These are phyloP conservation scores for Astyanax mexicanus DNA, from an alignment of 2,797 vertebrate genomes.

Conservation along the genomic window DNA sequence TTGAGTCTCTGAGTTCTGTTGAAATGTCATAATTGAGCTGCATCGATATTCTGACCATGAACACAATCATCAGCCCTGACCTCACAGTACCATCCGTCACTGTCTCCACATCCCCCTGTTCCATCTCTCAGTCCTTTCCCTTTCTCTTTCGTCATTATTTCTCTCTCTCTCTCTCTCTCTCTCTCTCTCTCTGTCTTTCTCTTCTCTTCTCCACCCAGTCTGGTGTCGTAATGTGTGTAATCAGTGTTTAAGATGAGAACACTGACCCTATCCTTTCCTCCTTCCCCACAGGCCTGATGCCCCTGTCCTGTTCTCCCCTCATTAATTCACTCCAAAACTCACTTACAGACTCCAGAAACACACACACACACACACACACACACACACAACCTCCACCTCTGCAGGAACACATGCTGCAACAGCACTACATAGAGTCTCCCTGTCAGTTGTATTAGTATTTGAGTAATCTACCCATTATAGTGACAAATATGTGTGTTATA, in stretches of 20 bases:
- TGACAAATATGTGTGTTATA: background rate
- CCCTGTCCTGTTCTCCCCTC: background rate
- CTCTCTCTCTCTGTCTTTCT: background rate
- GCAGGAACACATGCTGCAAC: too few species aligned
- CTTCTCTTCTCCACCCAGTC: background rate
- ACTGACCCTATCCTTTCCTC: background rate
- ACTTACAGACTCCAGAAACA: background rate
- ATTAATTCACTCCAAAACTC: background rate
- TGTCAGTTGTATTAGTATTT: too few species aligned
- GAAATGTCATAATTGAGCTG: slow-evolving; percentile 50
- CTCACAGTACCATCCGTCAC: slow-evolving; percentile 39
- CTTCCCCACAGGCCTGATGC: background rate
- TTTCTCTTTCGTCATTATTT: background rate
- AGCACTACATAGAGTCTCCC: too few species aligned
- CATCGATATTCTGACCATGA: slow-evolving; percentile 68
- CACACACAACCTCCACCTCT: background rate
- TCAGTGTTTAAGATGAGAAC: background rate
- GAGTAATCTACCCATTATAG: too few species aligned
- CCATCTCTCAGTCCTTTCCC: background rate
- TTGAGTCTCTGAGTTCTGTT: slow-evolving; percentile 11
- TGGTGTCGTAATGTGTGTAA: background rate
- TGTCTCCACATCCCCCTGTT: slow-evolving; percentile 27
- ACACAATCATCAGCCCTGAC: slow-evolving; percentile 61
- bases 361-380: too few species aligned
- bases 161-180: background rate